Evolutionary conservation across 1,140 invertebrate genomes (phyloP).

Genomic region (Dreissena polymorpha): DNA sequence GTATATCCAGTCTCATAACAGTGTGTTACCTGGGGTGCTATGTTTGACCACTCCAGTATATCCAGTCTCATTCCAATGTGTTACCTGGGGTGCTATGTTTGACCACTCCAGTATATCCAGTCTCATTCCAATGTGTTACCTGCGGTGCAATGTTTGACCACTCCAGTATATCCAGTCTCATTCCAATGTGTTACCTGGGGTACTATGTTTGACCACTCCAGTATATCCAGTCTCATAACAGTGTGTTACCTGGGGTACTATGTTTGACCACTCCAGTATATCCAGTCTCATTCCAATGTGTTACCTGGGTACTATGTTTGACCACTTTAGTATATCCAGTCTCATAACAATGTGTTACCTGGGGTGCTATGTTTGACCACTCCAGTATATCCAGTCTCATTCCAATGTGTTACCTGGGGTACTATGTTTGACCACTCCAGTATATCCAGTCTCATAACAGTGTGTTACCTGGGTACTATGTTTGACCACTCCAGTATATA

Average conservation of each 20-base stretch:
- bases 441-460: conserved; percentile 81
- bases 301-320: no score
- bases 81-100: no score
- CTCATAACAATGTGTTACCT: no score
- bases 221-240: conserved; percentile 81
- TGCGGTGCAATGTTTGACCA: conserved; percentile 79
- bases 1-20: conserved; percentile 81
- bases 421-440: conserved; percentile 78
- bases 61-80: no score
- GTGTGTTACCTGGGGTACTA: no score
- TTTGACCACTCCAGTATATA: conserved; percentile 78
- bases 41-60: conserved; percentile 79
- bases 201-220: conserved; percentile 78
- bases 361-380: conserved; percentile 78
- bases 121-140: no score
- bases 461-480: no score
- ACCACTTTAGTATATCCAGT: conserved; percentile 79
- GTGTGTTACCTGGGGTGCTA: no score
- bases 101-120: conserved; percentile 78
- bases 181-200: no score
- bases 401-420: no score
- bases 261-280: conserved; percentile 79
- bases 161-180: conserved; percentile 80
- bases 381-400: conserved; percentile 80
- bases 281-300: no score